Percentiles rank a stretch among this genome's conserved stretches.
Evolutionary conservation across 2,113 vertebrate species (phyloP).

Genomic region (Atrichornis clamosus): DNA sequence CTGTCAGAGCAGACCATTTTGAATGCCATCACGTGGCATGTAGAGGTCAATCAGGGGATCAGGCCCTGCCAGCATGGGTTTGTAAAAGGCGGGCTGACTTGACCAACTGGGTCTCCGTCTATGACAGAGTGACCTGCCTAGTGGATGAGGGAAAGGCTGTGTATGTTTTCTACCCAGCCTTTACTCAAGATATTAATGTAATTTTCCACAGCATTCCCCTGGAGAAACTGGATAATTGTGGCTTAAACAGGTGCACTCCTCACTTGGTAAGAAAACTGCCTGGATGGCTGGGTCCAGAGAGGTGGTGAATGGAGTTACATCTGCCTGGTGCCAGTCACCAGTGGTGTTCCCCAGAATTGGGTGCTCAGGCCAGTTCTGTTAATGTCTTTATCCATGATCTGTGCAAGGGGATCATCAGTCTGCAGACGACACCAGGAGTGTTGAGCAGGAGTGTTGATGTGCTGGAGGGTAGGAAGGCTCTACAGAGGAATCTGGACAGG

Average conservation of each 20-base stretch:
- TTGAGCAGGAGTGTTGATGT: neutral
- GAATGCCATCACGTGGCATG: rapidly evolving
- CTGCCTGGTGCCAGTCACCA: rapidly evolving
- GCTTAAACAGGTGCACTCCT: neutral
- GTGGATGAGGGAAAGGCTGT: neutral
- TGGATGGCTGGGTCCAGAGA: rapidly evolving
- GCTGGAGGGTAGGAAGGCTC: neutral
- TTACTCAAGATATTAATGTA: neutral
- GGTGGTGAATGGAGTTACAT: neutral
- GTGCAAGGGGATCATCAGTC: neutral
- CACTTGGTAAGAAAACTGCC: neutral
- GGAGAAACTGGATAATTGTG: neutral
- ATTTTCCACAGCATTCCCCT: neutral
- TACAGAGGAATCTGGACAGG: neutral
- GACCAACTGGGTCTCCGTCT: neutral
- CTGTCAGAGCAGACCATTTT: neutral
- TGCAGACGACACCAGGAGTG: neutral
- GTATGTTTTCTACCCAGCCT: neutral
- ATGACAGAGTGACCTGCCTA: too few species aligned
- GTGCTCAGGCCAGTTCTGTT: neutral
- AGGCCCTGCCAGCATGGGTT: neutral
- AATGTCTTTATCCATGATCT: neutral
- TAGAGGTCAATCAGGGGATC: neutral
- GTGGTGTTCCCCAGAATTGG: too few species aligned
- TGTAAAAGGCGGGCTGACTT: neutral